Conservation (phyloP, 2,797 vertebrate species). For the Etheostoma perlongum region DNA sequence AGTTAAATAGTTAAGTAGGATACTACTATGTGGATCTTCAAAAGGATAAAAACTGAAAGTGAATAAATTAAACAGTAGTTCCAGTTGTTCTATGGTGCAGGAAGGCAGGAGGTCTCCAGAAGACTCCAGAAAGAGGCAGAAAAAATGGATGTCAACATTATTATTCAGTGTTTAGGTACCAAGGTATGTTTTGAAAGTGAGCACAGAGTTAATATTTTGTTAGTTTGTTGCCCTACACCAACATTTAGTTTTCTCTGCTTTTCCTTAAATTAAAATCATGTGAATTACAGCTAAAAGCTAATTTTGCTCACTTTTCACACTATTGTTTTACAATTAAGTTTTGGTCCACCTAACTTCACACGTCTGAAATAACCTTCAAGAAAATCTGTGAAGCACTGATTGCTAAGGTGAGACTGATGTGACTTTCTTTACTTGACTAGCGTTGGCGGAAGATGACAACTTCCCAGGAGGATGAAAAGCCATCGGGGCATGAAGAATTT, state of each 20-base stretch:
- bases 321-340: neutral
- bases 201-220: neutral
- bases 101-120: no score
- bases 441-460: conserved; percentile 90
- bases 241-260: neutral
- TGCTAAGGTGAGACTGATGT: conserved; percentile 10
- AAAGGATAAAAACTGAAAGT: neutral
- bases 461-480: conserved; percentile 73
- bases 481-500: conserved; percentile 80
- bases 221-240: neutral
- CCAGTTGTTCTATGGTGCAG: neutral
- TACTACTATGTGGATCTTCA: neutral
- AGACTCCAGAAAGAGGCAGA: neutral
- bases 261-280: neutral
- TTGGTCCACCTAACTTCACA: neutral
- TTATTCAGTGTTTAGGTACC: conserved; percentile 7
- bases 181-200: neutral
- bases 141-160: neutral
- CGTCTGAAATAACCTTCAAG: neutral
- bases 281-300: neutral
- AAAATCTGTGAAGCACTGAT: neutral
- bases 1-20: neutral
- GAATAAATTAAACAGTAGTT: neutral
- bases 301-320: neutral
- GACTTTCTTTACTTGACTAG: conserved; percentile 75